Evolutionary conservation across 2,888 invertebrate genomes (phyloP), one percentile per base, ranked within the genome.

Genomic region (Epirrhoe tristata): DNA sequence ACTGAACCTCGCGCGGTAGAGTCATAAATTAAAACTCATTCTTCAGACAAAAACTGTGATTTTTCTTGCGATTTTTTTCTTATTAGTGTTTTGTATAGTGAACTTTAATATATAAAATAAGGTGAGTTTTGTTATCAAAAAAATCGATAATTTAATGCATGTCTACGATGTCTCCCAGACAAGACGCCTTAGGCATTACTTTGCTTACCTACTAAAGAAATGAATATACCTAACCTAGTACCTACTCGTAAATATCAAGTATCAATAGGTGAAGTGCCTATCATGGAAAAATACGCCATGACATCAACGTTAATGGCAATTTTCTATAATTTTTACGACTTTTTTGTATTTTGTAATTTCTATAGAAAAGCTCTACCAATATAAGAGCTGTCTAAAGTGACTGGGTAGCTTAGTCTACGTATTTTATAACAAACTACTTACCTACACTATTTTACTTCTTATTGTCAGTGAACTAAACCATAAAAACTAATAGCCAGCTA

Each of bases 71-170:
- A 51, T 61, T 56, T 51, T 58, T 10, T 32, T n/a, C 24, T 10
- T 61, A 61, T 57, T 48, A n/a, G 46, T 63, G 58, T 32, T 54
- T 63, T 52, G 54, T 53, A 67, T 39, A 59, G 46, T 63, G 62
- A 6, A 43, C 14, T 63, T 56, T 36, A 16, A 31, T 12, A 17
- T 2, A 61, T 5, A 5, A 43, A 43, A 12, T 12, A 55, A 68
- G 71, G 73, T 74, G 60, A 60, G 70, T 72, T 70, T 58, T 65
- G 58, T 67, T 70, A 69, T 72, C 69, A 74, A 58, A 74, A 58
- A 60, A 69, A 72, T 69, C 67, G 55, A 69, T 71, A 67, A 61
- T 70, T 67, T 12, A 43, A 57, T 73, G 74, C 72, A 72, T 24
- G 24, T 24, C 24, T 24, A 24, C 7, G n/a, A n/a, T n/a, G n/a